Percentiles rank a stretch among this genome's conserved stretches.
phyloP scores from a whole-genome alignment of 2,888 invertebrate genomes.

The Napeogenes inachia region DNA sequence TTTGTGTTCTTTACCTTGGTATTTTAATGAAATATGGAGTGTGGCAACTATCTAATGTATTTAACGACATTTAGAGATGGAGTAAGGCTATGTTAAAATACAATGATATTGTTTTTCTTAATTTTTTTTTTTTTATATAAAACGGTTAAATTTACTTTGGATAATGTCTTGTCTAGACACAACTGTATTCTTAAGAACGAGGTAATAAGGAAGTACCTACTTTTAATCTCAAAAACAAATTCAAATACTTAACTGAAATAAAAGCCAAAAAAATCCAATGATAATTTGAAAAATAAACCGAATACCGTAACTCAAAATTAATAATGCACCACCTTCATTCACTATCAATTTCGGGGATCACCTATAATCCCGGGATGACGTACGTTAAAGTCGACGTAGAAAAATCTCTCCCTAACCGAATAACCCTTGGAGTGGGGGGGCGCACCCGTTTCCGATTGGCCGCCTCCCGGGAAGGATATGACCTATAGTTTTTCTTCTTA shows the following conservation, averaged over 20 bases:
- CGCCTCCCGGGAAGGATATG: constrained; percentile 75
- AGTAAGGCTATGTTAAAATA: too few relatives aligned
- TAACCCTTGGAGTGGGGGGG: constrained; percentile 52
- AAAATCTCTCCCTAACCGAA: constrained; percentile 56
- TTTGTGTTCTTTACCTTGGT: constrained; percentile 12
- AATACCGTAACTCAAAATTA: constrained; percentile 37
- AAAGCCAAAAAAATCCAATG: background rate
- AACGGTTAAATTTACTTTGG: too few relatives aligned
- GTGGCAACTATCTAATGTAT: too few relatives aligned
- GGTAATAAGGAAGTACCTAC: too few relatives aligned
- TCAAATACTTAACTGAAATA: too few relatives aligned
- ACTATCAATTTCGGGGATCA: constrained; percentile 48
- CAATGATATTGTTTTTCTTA: too few relatives aligned
- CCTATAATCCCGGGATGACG: constrained; percentile 55
- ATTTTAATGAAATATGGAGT: constrained; percentile 1
- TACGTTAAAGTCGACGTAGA: constrained; percentile 47
- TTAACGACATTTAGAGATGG: too few relatives aligned
- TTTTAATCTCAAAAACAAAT: too few relatives aligned
- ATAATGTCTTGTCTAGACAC: too few relatives aligned
- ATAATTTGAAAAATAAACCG: constrained; percentile 1
- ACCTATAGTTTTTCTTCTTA: constrained; percentile 79
- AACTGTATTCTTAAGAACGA: too few relatives aligned
- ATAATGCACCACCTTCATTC: constrained; percentile 52
- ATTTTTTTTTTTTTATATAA: too few relatives aligned
- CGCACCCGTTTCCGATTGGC: constrained; percentile 71